Evolutionary conservation across 2,888 invertebrate genomes (phyloP), one percentile per base, ranked within the genome.

Genomic region (Lumbricus terrestris): DNA sequence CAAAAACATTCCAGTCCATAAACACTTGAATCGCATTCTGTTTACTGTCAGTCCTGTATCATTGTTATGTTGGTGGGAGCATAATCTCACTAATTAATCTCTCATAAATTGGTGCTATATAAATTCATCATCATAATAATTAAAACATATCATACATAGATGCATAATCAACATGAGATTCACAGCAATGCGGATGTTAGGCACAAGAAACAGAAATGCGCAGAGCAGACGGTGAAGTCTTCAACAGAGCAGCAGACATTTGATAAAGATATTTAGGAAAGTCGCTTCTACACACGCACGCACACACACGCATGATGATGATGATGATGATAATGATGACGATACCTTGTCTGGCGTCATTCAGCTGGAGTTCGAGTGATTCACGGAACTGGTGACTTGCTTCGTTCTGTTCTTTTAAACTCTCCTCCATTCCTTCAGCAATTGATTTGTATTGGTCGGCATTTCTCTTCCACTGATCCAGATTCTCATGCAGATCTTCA

Each of bases 401-500:
- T 92, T 93, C 92, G 90, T 93, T 94, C 91, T 94, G 94, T 92
- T 95, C 94, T 88, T 93, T 93, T n/a, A 95, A 92, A 38, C 93
- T 94, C 54, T 93, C 91, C 91, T 95, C 95, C 34, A 97, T 96
- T 92, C 96, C 96, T 94, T 97, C 97, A 0, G 98, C 97, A 93
- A 98, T 97, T 93, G 97, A 96, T 94, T 97, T 97, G 95, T 97
- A 98, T 94, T 98, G 97, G 93, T 97, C 97, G 23, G 97, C 96
- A 93, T 97, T 97, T 93, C 97, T 96, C 93, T 96, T 96, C 1
- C 97, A 96, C 82, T 96, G 96, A 93, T 96, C 96, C 89, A 98
- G 94, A 95, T 98, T 97, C 93, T 96, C 96, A 92, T 96, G 96
- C 33, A 89, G 18, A 33, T 54, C 85, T 90, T 40, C 20, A 90